Base-by-base conservation (phyloP, 92 coral and sea anemone genomes). In the Epizoanthus illoricatus region DNA sequence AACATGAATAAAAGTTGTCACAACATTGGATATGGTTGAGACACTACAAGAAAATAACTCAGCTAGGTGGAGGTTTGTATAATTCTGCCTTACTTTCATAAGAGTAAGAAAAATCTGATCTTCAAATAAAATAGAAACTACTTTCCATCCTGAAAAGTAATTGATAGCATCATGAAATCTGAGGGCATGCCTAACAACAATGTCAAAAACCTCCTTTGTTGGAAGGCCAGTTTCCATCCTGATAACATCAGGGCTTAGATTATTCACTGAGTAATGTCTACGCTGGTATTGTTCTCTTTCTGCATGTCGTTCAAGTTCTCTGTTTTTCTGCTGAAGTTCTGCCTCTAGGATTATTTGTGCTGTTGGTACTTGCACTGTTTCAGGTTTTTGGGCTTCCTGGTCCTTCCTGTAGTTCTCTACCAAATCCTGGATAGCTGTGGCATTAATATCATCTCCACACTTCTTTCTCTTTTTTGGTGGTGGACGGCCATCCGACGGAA, bases 191-290 rank as follows among this genome's bases (percentile, higher is more conserved):
- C 84, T 80, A 61, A 80, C 84, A 80, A 80, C 74, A 39, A 80
- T 80, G 20, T 80, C 84, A 63, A 28, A 28, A 28, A 28, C 33
- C 33, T 28, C 33, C 0, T 28, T 28, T 28, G 33, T 28, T 28
- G 33, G 84, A 40, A 80, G 84, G 64, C 84, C 84, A 40, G 84
- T 80, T 65, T 80, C 84, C 84, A 80, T 80, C 28, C 84, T 72
- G 13, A 80, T 20, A 10, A 67, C 58, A 21, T 76, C 82, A 18
- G 81, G 54, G 58, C 58, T 40, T 10, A 76, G 43, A 21, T 65
- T 23, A 41, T 65, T 54, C 52, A 59, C 82, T 23, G 54, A 54
- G 82, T 57, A 76, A 76, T 76, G 82, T 21, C 12, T 76, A 7
- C 70, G 23, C 58, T 74, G 73, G 47, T 84, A 84, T 8, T 62